A percentile compares a stretch with the other conserved stretches of the same genome.
phyloP scores from a whole-genome alignment of 1,140 invertebrate genomes.

The Pollicipes pollicipes region DNA sequence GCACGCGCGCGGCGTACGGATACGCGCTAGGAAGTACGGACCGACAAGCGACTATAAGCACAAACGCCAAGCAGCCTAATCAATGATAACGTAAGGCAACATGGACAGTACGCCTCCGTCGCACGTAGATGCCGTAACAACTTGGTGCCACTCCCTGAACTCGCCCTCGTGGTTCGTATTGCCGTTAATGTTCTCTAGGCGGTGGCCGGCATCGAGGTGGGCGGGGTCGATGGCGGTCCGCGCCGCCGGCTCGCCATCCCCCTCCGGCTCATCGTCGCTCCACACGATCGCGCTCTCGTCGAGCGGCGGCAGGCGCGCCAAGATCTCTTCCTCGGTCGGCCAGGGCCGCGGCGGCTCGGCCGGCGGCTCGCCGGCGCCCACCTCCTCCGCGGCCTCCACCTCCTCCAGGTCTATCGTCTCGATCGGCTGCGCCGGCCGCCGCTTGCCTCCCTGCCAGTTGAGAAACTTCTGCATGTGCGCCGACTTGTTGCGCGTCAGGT shows the following conservation, averaged over 20 bases:
- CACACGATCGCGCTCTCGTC: slow-evolving; percentile 36
- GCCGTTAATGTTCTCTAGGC: slow-evolving; percentile 41
- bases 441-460: slow-evolving; percentile 25
- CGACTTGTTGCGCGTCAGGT: slow-evolving; percentile 30
- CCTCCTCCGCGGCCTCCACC: slow-evolving; percentile 16
- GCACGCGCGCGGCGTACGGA: too few relatives aligned
- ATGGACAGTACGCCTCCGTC: slow-evolving; percentile 37
- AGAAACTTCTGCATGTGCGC: slow-evolving; percentile 39
- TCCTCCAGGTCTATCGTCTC: slow-evolving; percentile 4
- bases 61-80: slow-evolving; percentile 30
- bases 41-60: too few relatives aligned
- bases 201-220: slow-evolving; percentile 25
- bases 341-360: slow-evolving; percentile 11
- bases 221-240: too few relatives aligned
- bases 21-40: too few relatives aligned
- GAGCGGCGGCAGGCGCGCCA: slow-evolving; percentile 41
- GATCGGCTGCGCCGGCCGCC: slow-evolving; percentile 10
- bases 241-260: slow-evolving; percentile 11
- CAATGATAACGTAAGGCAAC: slow-evolving; percentile 81
- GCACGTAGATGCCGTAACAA: slow-evolving; percentile 29
- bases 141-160: slow-evolving; percentile 70
- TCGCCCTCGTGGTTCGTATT: slow-evolving; percentile 34
- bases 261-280: slow-evolving; percentile 22
- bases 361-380: slow-evolving; percentile 14
- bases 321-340: slow-evolving; percentile 34